phyloP scores from a whole-genome alignment of 2,888 invertebrate species.

The Mesoligia furuncula region DNA sequence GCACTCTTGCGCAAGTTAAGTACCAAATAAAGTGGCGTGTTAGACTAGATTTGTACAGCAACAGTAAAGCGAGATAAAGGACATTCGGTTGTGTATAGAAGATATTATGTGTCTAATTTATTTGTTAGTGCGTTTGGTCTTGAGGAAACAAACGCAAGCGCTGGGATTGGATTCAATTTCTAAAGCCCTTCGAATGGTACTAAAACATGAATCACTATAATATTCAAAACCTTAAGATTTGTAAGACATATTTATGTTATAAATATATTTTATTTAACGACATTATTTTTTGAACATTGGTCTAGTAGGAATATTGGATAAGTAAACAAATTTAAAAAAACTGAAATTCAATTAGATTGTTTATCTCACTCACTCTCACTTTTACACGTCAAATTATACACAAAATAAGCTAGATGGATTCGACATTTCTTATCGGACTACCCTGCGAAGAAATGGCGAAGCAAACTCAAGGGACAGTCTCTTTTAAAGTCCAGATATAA shows the following conservation, averaged over 20 bases:
- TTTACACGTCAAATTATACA: no score
- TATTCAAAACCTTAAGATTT: background rate
- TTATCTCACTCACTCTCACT: no score
- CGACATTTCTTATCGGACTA: no score
- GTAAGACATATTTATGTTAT: background rate
- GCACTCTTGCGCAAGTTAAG: constrained; percentile 63
- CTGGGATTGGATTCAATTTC: constrained; percentile 14
- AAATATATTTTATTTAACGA: no score
- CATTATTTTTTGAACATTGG: background rate
- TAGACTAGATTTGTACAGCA: constrained; percentile 48
- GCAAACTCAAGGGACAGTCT: no score
- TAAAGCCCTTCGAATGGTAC: constrained; percentile 5
- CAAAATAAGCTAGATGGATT: no score
- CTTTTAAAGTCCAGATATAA: no score
- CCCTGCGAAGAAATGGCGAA: no score
- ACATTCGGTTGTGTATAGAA: constrained; percentile 34
- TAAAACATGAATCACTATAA: background rate
- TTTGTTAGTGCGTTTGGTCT: constrained; percentile 10
- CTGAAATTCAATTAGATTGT: no score
- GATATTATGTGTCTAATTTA: constrained; percentile 38
- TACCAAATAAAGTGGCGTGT: constrained; percentile 58
- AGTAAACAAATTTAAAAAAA: background rate
- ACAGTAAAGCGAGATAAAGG: constrained; percentile 37
- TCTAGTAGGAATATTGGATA: background rate
- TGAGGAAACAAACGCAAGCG: constrained; percentile 4